A percentile compares a stretch with the other conserved stretches of the same genome.
These are phyloP conservation scores for Redunca redunca DNA, from an alignment of 2,113 vertebrate species.

Conservation along the genomic window DNA sequence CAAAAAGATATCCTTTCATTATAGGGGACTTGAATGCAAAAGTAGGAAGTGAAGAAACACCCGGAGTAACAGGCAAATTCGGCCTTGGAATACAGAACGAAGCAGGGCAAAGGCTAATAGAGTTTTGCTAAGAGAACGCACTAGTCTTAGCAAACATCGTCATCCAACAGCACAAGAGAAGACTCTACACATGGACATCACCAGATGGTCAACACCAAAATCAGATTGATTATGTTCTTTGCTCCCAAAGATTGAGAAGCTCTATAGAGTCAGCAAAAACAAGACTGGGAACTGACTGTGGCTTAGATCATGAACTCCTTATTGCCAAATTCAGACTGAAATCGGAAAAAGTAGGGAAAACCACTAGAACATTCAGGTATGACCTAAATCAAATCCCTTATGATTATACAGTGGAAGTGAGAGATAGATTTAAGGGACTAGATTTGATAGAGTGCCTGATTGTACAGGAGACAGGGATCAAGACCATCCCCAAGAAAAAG, in stretches of 20 bases:
- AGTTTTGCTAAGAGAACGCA: neutral
- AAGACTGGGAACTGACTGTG: neutral
- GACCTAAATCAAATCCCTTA: neutral
- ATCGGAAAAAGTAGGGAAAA: neutral
- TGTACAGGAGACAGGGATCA: neutral
- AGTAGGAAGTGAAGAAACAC: neutral
- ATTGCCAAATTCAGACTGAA: neutral
- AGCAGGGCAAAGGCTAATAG: neutral
- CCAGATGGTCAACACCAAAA: neutral
- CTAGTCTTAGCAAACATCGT: neutral
- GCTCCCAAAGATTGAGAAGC: neutral
- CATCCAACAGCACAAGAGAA: neutral
- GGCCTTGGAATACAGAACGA: neutral
- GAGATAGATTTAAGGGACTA: neutral
- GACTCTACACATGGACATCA: neutral
- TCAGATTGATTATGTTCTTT: neutral
- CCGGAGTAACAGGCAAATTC: neutral
- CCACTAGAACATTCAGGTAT: neutral
- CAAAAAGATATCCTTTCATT: neutral
- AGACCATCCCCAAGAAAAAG: neutral
- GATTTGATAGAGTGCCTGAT: neutral
- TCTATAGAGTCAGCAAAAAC: neutral
- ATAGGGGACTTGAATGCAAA: neutral
- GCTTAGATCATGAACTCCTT: neutral
- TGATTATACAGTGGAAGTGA: neutral